These are phyloP conservation scores for Petrocephalus sullivani DNA, from an alignment of 2,797 vertebrate species.

Conservation along the genomic window DNA sequence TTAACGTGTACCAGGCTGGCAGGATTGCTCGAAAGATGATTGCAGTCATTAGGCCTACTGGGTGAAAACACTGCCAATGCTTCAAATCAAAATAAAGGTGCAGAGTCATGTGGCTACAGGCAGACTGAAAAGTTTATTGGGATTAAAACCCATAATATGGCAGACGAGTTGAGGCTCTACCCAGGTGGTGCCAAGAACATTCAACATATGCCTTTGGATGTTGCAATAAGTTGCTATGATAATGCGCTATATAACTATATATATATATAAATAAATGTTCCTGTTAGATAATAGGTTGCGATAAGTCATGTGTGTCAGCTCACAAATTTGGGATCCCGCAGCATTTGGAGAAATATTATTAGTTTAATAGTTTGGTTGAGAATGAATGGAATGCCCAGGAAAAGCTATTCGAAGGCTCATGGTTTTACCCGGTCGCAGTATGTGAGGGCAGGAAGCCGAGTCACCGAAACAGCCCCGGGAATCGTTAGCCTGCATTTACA, in stretches of 20 bases:
- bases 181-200: not conserved
- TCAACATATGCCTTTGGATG: not conserved
- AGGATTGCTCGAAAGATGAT: not conserved
- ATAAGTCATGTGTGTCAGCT: not conserved
- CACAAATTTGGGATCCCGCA: not conserved
- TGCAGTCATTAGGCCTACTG: not conserved
- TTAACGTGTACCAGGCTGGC: not conserved
- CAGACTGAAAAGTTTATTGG: not conserved
- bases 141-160: not conserved
- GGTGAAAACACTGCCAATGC: not conserved
- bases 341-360: not conserved
- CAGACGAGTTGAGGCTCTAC: not conserved
- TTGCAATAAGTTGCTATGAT: too few species aligned
- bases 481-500: conserved; percentile 9
- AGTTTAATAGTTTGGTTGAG: not conserved
- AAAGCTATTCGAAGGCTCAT: not conserved
- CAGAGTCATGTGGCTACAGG: not conserved
- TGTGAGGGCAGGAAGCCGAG: not conserved
- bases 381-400: not conserved
- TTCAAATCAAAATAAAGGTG: not conserved
- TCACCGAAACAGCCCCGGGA: not conserved
- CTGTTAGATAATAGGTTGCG: not conserved
- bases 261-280: not conserved
- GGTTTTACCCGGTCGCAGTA: not conserved
- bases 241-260: too few species aligned